Evolutionary conservation across 2,888 invertebrate species (phyloP).

Genomic region (Calliphora vomitoria): DNA sequence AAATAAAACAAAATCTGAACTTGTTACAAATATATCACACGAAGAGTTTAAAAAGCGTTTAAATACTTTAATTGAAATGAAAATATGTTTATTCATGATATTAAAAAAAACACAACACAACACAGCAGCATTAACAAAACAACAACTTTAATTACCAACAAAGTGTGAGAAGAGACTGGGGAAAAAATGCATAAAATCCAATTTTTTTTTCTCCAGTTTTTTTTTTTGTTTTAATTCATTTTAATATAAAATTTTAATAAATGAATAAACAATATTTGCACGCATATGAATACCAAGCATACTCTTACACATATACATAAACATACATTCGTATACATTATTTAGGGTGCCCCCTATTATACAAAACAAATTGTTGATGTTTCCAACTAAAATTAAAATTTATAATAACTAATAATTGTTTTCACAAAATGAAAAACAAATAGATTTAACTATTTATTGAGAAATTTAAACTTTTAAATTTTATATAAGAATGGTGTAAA

Average conservation of each 20-base stretch:
- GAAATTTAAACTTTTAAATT: too few species aligned
- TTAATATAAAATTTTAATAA: slow-evolving; percentile 67
- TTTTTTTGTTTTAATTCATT: slow-evolving; percentile 36
- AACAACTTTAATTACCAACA: slow-evolving; percentile 61
- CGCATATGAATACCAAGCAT: slow-evolving; percentile 22
- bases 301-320: background rate
- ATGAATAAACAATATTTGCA: slow-evolving; percentile 64
- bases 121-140: background rate
- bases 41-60: slow-evolving; percentile 62
- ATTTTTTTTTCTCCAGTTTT: background rate
- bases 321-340: too few species aligned
- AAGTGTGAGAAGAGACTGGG: slow-evolving; percentile 12
- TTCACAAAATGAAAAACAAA: too few species aligned
- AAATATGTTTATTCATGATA: slow-evolving; percentile 65
- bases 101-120: slow-evolving; percentile 13
- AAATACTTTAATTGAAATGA: slow-evolving; percentile 69
- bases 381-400: too few species aligned
- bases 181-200: slow-evolving; percentile 37
- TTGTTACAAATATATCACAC: slow-evolving; percentile 34
- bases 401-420: too few species aligned
- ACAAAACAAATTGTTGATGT: too few species aligned
- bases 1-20: slow-evolving; percentile 36
- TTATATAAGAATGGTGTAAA: too few species aligned
- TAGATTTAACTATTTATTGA: too few species aligned
- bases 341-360: too few species aligned